phyloP scores from a whole-genome alignment of 2,797 vertebrate species.

The Salarias fasciatus region DNA sequence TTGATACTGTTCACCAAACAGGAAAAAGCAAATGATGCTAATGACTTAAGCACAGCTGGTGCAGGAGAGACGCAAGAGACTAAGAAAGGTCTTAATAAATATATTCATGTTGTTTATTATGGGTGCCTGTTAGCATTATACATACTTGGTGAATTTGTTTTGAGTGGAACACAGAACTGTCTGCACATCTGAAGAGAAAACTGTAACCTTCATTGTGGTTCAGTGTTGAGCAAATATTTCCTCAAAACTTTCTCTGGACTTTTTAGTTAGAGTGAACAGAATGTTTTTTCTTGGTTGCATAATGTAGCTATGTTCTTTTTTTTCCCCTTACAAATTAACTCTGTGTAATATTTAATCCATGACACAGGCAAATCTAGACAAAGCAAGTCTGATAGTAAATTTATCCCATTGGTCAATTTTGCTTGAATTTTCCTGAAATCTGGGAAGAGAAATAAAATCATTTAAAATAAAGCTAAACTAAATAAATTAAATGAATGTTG shows the following conservation, averaged over 20 bases:
- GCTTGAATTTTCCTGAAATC: too few relatives aligned
- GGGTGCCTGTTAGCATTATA: too few relatives aligned
- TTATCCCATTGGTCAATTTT: not conserved
- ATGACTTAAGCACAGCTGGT: constrained; percentile 24
- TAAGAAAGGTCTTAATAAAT: constrained; percentile 2
- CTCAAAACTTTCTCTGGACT: too few relatives aligned
- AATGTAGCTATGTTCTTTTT: too few relatives aligned
- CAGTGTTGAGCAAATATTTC: too few relatives aligned
- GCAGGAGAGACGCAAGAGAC: not conserved
- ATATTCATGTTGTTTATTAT: not conserved
- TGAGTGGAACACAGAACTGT: not conserved
- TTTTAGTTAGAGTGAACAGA: too few relatives aligned
- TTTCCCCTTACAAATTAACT: constrained; percentile 1
- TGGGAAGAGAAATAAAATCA: not conserved
- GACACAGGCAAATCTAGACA: not conserved
- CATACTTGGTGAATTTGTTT: not conserved
- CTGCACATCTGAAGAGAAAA: not conserved
- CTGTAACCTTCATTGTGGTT: too few relatives aligned
- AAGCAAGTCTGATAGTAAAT: not conserved
- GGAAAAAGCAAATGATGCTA: constrained; percentile 67
- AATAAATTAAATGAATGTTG: too few relatives aligned
- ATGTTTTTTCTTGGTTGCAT: too few relatives aligned
- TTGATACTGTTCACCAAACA: constrained; percentile 69
- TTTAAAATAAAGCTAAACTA: too few relatives aligned
- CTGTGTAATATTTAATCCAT: constrained; percentile 46